Base-by-base conservation (phyloP, 2,797 vertebrate species). In the Pelobates cultripes region DNA sequence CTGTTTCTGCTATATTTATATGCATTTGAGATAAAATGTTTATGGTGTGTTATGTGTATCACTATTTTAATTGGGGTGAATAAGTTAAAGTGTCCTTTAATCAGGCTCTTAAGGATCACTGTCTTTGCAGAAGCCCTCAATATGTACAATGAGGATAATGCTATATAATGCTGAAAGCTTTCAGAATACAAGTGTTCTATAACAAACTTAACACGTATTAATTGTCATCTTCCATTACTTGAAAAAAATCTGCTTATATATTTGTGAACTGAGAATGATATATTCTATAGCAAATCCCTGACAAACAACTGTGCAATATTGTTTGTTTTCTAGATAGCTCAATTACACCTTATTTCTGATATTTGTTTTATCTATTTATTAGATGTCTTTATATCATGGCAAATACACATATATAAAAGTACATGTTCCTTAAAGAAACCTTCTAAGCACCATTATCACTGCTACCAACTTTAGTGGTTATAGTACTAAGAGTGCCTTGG, bases 31-130 rank as follows among this genome's bases (percentile, higher is more conserved):
- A 10, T 76, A 64, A 63, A 71, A 69, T 66, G 53, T 72, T 77
- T 12, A 60, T 73, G 28, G 67, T 53, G 14, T 44, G 43, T 70
- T 14, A 45, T 4, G 15, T 44, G 41, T 70, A 43, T n/a, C 43
- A 77, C 15, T 42, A 15, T 45, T 55, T 70, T 53, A 71, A 81
- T 76, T 81, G 63, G 68, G 47, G 67, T 66, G 80, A 77, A 77
- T 72, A 45, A 66, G 68, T 14, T 66, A 41, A 81, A 82, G 74
- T 72, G 15, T 41, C 77, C 44, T 71, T 82, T 57, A 72, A 72
- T 72, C 41, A 43, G 28, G 80, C 68, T 51, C 55, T 41, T n/a
- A 47, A 6, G 12, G 53, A 57, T 81, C 47, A 70, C 68, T 15
- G 47, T 81, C 42, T 75, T 81, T 75, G 53, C 57, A 17, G 55